Evolutionary conservation across 2,113 vertebrate species (phyloP), one percentile per base, ranked within the genome.

Genomic region (Lipophrys pholis): DNA sequence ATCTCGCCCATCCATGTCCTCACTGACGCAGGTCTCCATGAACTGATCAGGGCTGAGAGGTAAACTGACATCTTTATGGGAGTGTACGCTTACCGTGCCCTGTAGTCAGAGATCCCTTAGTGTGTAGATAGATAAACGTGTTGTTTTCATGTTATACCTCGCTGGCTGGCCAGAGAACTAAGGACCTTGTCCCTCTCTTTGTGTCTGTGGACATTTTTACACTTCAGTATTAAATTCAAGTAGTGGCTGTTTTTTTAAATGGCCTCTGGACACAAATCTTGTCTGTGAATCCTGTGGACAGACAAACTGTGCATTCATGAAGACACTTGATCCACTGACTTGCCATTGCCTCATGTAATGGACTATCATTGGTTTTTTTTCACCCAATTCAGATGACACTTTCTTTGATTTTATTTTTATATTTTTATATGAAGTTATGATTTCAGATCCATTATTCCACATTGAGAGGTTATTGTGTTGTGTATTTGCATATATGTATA

Each of bases 81-180:
- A 77, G 61, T n/a, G 17, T 77, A 72, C 80, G 78, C 83, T 81
- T 59, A 71, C 81, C 85, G 76, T 69, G 70, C 86, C 90, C 89
- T 81, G 56, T 80, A 90, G 88, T 91, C 81, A 66, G 89, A 91
- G 84, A 85, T 89, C 82, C 81, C 84, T 90, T 87, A 91, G 92
- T 86, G 41, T 90, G 81, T 92, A 89, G 84, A 91, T 87, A 87
- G 81, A 87, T 83, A 78, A 61, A 60, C 77, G 68, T 89, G 74
- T 86, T 77, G 80, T 83, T 81, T 89, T 81, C 78, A 66, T 83
- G 87, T 93, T 73, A 30, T 30, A 68, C 85, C 91, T 94, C 90
- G 16, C 94, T 95, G 94, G 94, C 94, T 93, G 94, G 94, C 93
- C 94, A 94, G 94, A 87, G 86, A 94, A 88, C 57, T 70, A 81